These are phyloP conservation scores for Ophthalmotilapia sp. DNA, from an alignment of 2,113 vertebrate genomes.

Conservation along the genomic window DNA sequence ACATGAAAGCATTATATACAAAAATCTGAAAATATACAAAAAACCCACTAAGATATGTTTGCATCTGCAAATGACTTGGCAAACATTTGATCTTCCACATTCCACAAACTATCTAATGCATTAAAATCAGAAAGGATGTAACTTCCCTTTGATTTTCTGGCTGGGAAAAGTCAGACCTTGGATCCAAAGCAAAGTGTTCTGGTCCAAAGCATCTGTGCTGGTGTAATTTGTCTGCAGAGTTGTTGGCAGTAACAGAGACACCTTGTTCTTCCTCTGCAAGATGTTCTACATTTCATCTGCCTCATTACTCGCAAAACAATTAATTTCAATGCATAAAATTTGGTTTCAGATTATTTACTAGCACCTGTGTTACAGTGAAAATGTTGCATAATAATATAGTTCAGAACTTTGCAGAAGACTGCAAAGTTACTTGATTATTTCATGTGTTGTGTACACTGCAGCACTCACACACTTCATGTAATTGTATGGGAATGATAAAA, in stretches of 20 bases:
- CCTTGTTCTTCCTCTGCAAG: constrained; percentile 26
- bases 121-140: constrained; percentile 9
- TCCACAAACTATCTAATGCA: background rate
- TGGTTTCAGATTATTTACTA: constrained; percentile 8
- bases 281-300: constrained; percentile 38
- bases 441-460: background rate
- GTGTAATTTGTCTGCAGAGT: constrained; percentile 23
- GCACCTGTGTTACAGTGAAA: background rate
- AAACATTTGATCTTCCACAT: constrained; percentile 17
- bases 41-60: background rate
- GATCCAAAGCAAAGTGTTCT: constrained; percentile 11
- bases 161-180: constrained; percentile 8
- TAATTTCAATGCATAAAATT: background rate
- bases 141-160: constrained; percentile 39
- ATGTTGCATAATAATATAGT: background rate
- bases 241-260: constrained; percentile 33
- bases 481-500: background rate
- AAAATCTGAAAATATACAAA: background rate
- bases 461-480: background rate
- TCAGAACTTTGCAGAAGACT: background rate
- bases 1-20: background rate
- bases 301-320: constrained; percentile 33
- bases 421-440: background rate
- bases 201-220: constrained; percentile 22
- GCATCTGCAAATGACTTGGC: background rate